Evolutionary conservation across 1,140 invertebrate genomes (phyloP).

Genomic region (Eciton burchellii): DNA sequence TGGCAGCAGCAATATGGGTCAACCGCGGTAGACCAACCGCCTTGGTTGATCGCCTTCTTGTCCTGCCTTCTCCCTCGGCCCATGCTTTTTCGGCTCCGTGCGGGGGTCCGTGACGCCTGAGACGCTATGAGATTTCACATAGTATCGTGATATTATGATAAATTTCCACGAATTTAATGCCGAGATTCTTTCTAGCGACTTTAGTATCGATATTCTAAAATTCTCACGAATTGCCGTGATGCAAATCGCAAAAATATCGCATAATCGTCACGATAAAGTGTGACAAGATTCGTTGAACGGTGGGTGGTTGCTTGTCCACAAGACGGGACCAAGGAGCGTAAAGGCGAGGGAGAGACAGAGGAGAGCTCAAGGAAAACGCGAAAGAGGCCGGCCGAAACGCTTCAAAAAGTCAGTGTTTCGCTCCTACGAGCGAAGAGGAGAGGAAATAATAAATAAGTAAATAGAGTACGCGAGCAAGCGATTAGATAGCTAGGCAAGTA

Average conservation of each 20-base stretch:
- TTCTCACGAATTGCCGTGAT: slow-evolving; percentile 44
- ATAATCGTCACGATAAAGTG: too few species aligned
- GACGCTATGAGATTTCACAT: neutral
- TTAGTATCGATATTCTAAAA: neutral
- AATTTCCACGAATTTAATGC: neutral
- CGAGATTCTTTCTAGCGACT: slow-evolving; percentile 14
- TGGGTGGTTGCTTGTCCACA: slow-evolving; percentile 20
- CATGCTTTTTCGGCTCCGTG: slow-evolving; percentile 41
- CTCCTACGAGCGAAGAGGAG: slow-evolving; percentile 39
- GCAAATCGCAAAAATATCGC: too few species aligned
- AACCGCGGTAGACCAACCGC: slow-evolving; percentile 81
- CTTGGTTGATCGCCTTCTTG: slow-evolving; percentile 11
- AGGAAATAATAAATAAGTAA: slow-evolving; percentile 38
- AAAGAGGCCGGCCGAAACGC: slow-evolving; percentile 22
- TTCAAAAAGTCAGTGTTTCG: slow-evolving; percentile 7
- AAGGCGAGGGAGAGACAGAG: neutral
- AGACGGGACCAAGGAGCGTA: slow-evolving; percentile 35
- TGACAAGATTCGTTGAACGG: neutral
- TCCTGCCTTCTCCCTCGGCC: slow-evolving; percentile 54
- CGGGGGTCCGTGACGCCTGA: neutral
- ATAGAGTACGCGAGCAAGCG: slow-evolving; percentile 45
- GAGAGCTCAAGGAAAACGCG: slow-evolving; percentile 36
- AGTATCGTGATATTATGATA: slow-evolving; percentile 1
- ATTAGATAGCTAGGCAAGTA: slow-evolving; percentile 44
- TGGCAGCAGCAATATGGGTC: slow-evolving; percentile 78